Base-by-base conservation (phyloP, 2,888 invertebrate species). In the Dasysyrphus albostriatus region DNA sequence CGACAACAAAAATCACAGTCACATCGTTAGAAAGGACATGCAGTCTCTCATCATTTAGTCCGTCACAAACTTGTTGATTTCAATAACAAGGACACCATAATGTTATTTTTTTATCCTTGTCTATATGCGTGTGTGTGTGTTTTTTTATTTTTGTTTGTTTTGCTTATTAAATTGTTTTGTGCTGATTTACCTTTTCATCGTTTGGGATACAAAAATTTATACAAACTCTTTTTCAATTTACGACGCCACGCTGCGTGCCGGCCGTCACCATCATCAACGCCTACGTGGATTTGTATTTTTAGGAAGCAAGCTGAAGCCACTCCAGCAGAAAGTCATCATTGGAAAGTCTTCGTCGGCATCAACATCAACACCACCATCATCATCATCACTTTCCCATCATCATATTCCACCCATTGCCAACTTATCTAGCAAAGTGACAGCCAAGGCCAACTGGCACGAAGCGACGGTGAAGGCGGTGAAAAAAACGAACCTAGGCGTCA, bases 401-500 rank as follows among this genome's bases (percentile, higher is more conserved):
- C 81, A 73, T 34, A 67, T 47, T 6, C 56, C 44, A 37, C 29
- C 67, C 39, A 59, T 69, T 32, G 49, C 51, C 44, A 77, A 69
- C 19, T 65, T 73, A 78, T 37, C 63, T 24, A n/a, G 37, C 59
- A 42, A 74, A 63, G n/a, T 61, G 61, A 44, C 72, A 73, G 34
- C n/a, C 32, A 65, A 69, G 49, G 67, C 16, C 59, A 51, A 83
- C 49, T 67, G 65, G 65, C 65, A 70, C 47, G 32, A 42, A 59
- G 78, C 77, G 74, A 82, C 87, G 74, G 74, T 82, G 78, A 80
- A 77, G 80, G 49, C 65, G 63, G 88, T 89, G 89, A 89, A 88
- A 88, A 88, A 89, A 88, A 88, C 88, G 83, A 89, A 88, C 88
- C 84, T 88, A 90, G 90, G 88, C 88, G 89, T 89, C 88, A 88